Evolutionary conservation across 1,140 invertebrate species (phyloP).

Genomic region (Caligus rogercresseyi): DNA sequence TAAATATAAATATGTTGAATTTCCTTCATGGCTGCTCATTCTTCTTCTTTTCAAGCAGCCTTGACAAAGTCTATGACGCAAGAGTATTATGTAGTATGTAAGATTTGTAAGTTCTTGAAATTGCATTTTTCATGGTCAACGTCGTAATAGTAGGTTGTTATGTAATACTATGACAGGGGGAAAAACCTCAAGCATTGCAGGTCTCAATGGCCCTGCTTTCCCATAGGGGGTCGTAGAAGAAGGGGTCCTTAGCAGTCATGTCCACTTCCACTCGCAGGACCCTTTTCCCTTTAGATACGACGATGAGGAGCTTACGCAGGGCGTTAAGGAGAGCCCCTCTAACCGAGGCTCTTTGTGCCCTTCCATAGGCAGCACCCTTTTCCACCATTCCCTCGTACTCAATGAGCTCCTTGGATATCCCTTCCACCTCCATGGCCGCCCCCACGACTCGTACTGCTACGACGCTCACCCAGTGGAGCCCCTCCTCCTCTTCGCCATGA

Average conservation of each 20-base stretch:
- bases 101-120: no score
- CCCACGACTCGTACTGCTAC: neutral
- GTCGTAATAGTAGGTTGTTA: no score
- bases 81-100: no score
- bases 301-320: slow-evolving; percentile 2
- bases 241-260: neutral
- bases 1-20: no score
- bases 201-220: no score
- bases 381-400: neutral
- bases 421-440: neutral
- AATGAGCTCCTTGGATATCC: neutral
- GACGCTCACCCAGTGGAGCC: neutral
- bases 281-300: neutral
- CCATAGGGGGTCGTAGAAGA: slow-evolving; percentile 14
- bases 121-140: no score
- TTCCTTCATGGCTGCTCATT: no score
- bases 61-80: no score
- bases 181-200: no score
- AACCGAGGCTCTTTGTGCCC: neutral
- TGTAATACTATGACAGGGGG: no score
- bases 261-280: neutral
- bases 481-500: neutral
- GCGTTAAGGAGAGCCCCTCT: slow-evolving; percentile 5
- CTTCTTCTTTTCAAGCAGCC: no score
- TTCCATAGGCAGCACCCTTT: neutral